Percentiles rank a stretch among this genome's conserved stretches.
phyloP scores from a whole-genome alignment of 2,888 invertebrate species.

The Andricus quercusramuli region DNA sequence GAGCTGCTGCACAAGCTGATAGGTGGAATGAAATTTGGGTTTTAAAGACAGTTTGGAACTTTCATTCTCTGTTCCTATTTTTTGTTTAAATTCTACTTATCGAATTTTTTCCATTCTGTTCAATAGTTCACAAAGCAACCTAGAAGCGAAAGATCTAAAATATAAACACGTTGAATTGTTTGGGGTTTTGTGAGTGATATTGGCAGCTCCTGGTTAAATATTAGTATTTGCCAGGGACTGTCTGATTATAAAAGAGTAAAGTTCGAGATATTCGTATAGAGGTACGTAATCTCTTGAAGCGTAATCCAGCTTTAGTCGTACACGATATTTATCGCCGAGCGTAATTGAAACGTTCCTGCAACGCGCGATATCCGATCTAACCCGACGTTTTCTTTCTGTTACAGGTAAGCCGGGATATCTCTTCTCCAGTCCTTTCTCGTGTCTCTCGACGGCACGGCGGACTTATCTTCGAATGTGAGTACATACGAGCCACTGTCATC shows the following conservation, averaged over 20 bases:
- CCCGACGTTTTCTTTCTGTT: conserved; percentile 66
- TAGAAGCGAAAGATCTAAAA: too few relatives aligned
- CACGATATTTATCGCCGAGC: conserved; percentile 64
- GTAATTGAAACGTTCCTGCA: conserved; percentile 70
- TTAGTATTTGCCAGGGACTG: neutral
- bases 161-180: too few relatives aligned
- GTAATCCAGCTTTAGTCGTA: conserved; percentile 54
- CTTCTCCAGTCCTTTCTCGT: conserved; percentile 52
- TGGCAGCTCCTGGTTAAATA: conserved; percentile 4
- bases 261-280: conserved; percentile 33
- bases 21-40: neutral
- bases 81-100: too few relatives aligned
- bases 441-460: conserved; percentile 53
- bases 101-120: too few relatives aligned
- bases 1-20: conserved; percentile 28
- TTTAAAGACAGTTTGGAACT: neutral
- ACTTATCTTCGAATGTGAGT: conserved; percentile 59
- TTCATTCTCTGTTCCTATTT: too few relatives aligned
- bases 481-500: conserved; percentile 55
- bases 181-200: neutral
- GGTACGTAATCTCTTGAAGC: conserved; percentile 45
- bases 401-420: conserved; percentile 65
- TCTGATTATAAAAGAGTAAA: neutral
- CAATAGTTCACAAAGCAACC: too few relatives aligned
- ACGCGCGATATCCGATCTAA: conserved; percentile 64